Evolutionary conservation across 2,888 invertebrate genomes (phyloP), one percentile per base, ranked within the genome.

Genomic region (Pegoplata infirma): DNA sequence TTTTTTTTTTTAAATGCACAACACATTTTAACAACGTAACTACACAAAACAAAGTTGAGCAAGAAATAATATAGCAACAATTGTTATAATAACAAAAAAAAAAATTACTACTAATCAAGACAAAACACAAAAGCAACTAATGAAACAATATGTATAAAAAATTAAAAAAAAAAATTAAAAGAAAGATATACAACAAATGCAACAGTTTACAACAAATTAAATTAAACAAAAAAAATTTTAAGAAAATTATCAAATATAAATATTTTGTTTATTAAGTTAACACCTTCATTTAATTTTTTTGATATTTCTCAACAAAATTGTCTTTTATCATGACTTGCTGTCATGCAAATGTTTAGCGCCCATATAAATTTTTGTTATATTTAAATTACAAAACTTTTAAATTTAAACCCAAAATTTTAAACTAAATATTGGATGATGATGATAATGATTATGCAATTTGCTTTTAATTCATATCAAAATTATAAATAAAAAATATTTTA

Each of bases 401-500:
- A 49, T n/a, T n/a, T n/a, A n/a, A n/a, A n/a, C n/a, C n/a, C n/a
- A n/a, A n/a, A n/a, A n/a, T n/a, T 47, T 61, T 14, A 21, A 36
- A 32, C 21, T 36, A 49, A 56, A 51, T 49, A 28, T 23, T 21
- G n/a, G n/a, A n/a, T n/a, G n/a, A n/a, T n/a, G n/a, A n/a, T n/a
- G 47, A 40, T 61, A 61, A 71, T 66, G 49, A 75, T 74, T 79
- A 79, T 72, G 74, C 56, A 79, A 79, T 75, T 71, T 17, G 8
- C 25, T 63, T 79, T 75, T 40, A 44, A 53, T 47, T 68, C 25
- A 3, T 73, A n/a, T n/a, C n/a, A n/a, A n/a, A 55, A 55, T 25
- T 28, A 53, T 32, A 28, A 73, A 40, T 47, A 66, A 40, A 28
- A 71, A 61, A 66, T 66, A 49, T 58, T 79, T 78, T 75, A 79